Evolutionary conservation across 2,888 invertebrate genomes (phyloP).

Genomic region (Tachystola acroxantha): DNA sequence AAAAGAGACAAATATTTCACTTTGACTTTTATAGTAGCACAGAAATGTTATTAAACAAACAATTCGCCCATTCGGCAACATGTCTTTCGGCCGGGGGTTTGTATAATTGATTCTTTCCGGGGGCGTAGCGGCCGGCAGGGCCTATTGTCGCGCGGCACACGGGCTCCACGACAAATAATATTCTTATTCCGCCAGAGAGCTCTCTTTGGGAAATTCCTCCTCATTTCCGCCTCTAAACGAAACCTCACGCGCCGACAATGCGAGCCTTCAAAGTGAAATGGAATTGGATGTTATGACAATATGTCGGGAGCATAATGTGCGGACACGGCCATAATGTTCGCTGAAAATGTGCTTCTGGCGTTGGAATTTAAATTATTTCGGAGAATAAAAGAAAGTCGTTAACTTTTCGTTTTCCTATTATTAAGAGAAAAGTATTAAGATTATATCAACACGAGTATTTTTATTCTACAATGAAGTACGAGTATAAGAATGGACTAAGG

Average conservation of each 20-base stretch:
- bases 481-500: too few species aligned
- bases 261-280: constrained; percentile 62
- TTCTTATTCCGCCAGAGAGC: constrained; percentile 52
- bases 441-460: too few species aligned
- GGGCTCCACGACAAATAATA: constrained; percentile 57
- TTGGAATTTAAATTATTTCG: constrained; percentile 32
- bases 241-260: constrained; percentile 59
- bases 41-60: constrained; percentile 77
- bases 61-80: constrained; percentile 72
- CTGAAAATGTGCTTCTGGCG: constrained; percentile 34
- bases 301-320: constrained; percentile 49
- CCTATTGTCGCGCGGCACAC: constrained; percentile 47
- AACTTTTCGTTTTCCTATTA: constrained; percentile 15
- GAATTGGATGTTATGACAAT: constrained; percentile 71
- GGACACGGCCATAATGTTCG: constrained; percentile 37
- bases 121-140: constrained; percentile 48
- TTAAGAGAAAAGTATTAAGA: constrained; percentile 9
- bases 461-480: too few species aligned
- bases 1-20: constrained; percentile 65
- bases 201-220: constrained; percentile 62
- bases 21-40: constrained; percentile 60
- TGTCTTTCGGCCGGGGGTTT: constrained; percentile 54
- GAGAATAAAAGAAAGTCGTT: constrained; percentile 20
- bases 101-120: constrained; percentile 78
- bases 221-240: constrained; percentile 70